Base-by-base conservation (phyloP, 1,140 invertebrate species). In the Rhopalosiphum padi region DNA sequence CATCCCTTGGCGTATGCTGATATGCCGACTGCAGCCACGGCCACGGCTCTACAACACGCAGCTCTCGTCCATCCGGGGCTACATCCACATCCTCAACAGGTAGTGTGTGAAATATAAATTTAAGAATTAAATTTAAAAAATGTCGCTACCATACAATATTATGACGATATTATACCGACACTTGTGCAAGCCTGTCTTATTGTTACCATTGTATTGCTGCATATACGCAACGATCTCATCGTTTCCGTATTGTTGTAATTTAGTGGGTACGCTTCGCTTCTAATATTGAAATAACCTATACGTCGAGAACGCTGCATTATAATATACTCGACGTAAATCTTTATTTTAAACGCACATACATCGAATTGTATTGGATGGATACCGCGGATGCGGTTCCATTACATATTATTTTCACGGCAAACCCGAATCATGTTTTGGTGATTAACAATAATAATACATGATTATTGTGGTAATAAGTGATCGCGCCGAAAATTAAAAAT, bases 61-160 rank as follows among this genome's bases (percentile, higher is more conserved):
- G 97, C 97, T 93, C 96, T 99, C 94, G 98, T 99, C 94, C 98
- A 99, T 96, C 98, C 98, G 95, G 98, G 98, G 95, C 97, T 99
- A 95, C 98, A 99, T 96, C 98, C 98, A 41, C 94, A 93, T 83
- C 91, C 91, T 9, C 91, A 93, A 93, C 91, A 93, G 91, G 91
- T 93, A 91, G 48, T 77, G 82, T 85, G 82, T 85, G 82, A 82
- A 46, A 77, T 77, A n/a, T n/a, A n/a, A 68, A 68, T 77, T 35
- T 77, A 68, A n/a, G 30, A 35, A 18, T 77, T n/a, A 35, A 4
- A 30, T 60, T 18, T 77, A 77, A 77, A 77, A 0, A 77, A 77
- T 77, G 1, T 18, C 60, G 30, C 60, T 77, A 77, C 30, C 60
- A 18, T 18, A n/a, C n/a, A 21, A 77, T 77, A 77, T 77, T 77